phyloP scores from a whole-genome alignment of 1,140 invertebrate genomes.

The Drosophila nebulosa region DNA sequence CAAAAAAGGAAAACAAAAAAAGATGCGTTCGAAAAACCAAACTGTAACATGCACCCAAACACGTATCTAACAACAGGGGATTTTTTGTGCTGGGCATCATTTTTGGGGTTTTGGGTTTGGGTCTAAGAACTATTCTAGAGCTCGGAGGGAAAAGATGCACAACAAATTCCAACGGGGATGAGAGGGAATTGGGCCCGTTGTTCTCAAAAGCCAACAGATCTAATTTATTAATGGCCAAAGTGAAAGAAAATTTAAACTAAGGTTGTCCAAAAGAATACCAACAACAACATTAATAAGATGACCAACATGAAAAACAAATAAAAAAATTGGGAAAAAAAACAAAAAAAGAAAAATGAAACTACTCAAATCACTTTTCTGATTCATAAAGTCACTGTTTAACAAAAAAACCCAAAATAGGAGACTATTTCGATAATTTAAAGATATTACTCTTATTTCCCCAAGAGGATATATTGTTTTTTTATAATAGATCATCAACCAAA shows the following conservation, averaged over 20 bases:
- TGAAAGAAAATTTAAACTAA: constrained; percentile 66
- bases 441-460: not conserved
- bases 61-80: not conserved
- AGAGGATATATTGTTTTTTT: too few relatives aligned
- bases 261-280: constrained; percentile 63
- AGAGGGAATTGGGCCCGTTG: constrained; percentile 6
- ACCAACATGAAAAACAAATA: constrained; percentile 47
- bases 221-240: constrained; percentile 51
- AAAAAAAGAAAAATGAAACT: constrained; percentile 30
- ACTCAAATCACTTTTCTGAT: constrained; percentile 5
- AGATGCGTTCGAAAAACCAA: constrained; percentile 16
- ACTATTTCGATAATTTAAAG: not conserved
- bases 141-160: not conserved
- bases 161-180: not conserved
- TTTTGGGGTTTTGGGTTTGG: not conserved
- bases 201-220: constrained; percentile 63
- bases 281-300: constrained; percentile 47
- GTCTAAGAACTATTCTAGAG: not conserved
- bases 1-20: not conserved
- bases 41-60: not conserved
- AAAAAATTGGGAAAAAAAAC: not conserved
- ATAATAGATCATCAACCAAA: too few relatives aligned
- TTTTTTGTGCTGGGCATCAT: not conserved
- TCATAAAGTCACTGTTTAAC: constrained; percentile 5
- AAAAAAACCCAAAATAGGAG: not conserved